Conservation (phyloP, 2,797 vertebrate genomes). For the Catharus ustulatus region DNA sequence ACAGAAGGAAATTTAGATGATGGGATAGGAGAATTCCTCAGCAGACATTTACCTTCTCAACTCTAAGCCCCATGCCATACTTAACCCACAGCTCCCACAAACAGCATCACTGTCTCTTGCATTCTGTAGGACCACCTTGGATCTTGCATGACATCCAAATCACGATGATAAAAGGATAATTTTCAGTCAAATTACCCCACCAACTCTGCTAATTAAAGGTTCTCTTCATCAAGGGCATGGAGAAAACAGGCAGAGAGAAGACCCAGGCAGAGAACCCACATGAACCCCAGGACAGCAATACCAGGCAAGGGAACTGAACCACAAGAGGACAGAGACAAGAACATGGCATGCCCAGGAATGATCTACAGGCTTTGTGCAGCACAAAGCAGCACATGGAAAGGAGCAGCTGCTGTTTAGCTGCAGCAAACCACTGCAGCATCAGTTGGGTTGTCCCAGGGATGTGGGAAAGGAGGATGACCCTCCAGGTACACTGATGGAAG, state of each 20-base stretch:
- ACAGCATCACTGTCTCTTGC: neutral
- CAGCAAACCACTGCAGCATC: neutral
- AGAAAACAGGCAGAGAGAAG: neutral
- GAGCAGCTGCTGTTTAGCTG: neutral
- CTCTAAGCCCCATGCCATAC: neutral
- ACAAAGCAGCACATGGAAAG: neutral
- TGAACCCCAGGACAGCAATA: neutral
- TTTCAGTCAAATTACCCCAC: neutral
- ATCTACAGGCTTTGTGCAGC: neutral
- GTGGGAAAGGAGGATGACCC: neutral
- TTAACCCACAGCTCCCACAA: neutral
- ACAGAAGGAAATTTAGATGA: neutral
- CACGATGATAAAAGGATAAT: neutral
- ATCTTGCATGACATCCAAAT: neutral
- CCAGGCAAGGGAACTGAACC: neutral
- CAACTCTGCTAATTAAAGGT: neutral
- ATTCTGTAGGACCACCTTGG: neutral
- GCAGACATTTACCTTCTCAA: neutral
- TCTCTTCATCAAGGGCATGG: fast-evolving
- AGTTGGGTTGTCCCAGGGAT: neutral
- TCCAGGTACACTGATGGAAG: neutral
- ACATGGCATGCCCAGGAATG: neutral
- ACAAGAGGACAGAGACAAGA: neutral
- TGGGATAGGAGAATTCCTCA: neutral
- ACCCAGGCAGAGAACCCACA: neutral